phyloP scores from a whole-genome alignment of 2,888 invertebrate species.

The Eupelmus urozonus region DNA sequence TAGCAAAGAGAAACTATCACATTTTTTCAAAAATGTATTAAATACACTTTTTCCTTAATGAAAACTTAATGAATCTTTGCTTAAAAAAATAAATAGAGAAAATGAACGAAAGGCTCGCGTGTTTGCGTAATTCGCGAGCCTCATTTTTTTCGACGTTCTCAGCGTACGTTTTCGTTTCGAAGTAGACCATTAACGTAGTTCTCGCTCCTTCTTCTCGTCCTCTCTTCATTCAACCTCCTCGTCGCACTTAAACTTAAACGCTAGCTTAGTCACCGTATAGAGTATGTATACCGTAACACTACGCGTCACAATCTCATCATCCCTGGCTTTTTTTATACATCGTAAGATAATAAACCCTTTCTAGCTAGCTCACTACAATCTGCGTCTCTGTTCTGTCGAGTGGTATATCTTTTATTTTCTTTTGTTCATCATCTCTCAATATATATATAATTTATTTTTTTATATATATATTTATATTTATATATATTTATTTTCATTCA shows the following conservation, averaged over 20 bases:
- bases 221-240: constrained; percentile 29
- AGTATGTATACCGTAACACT: constrained; percentile 54
- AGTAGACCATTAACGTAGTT: constrained; percentile 45
- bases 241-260: constrained; percentile 53
- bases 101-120: constrained; percentile 6
- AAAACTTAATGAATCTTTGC: constrained; percentile 21
- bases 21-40: constrained; percentile 51
- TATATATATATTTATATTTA: constrained; percentile 54
- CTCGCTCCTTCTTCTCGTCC: constrained; percentile 5
- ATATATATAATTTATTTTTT: constrained; percentile 19
- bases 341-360: constrained; percentile 69
- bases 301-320: constrained; percentile 53
- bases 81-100: constrained; percentile 37
- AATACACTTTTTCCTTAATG: constrained; percentile 34
- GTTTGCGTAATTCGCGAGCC: constrained; percentile 24
- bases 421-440: constrained; percentile 46
- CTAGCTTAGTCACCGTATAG: constrained; percentile 57
- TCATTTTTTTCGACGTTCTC: constrained; percentile 32
- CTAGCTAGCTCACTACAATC: constrained; percentile 74
- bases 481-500: constrained; percentile 38
- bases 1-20: constrained; percentile 34
- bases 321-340: constrained; percentile 65
- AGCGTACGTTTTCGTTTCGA: constrained; percentile 29
- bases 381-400: constrained; percentile 67
- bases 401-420: constrained; percentile 60